phyloP scores from a whole-genome alignment of 2,888 invertebrate genomes.

The Zhuqinia jingwanae region DNA sequence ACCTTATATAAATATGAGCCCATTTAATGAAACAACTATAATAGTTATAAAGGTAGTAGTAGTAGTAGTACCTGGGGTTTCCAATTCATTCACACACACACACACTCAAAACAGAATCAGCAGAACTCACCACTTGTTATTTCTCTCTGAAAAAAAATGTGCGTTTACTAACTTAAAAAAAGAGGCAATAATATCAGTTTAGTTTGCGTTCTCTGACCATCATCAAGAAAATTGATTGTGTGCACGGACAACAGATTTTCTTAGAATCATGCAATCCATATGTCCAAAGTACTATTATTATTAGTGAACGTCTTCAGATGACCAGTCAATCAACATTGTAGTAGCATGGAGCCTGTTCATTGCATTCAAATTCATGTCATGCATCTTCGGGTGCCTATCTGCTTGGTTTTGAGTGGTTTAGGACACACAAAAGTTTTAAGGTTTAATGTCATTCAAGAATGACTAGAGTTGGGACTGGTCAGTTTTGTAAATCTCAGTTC shows the following conservation, averaged over 20 bases:
- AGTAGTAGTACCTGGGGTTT: not conserved
- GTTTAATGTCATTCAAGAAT: not conserved
- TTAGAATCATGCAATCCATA: slow-evolving; percentile 18
- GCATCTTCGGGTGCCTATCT: slow-evolving; percentile 16
- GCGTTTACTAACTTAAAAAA: too few species aligned
- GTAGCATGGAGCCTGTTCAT: slow-evolving; percentile 33
- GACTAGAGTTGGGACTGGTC: slow-evolving; percentile 4
- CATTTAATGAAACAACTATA: too few species aligned
- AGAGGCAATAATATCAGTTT: slow-evolving; percentile 1
- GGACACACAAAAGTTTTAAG: not conserved
- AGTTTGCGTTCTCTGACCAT: not conserved
- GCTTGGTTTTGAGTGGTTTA: slow-evolving; percentile 9
- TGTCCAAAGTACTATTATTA: not conserved
- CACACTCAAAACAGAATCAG: too few species aligned
- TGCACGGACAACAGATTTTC: not conserved
- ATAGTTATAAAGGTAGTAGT: too few species aligned
- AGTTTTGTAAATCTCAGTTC: slow-evolving; percentile 13
- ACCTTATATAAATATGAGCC: too few species aligned
- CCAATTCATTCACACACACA: too few species aligned
- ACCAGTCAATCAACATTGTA: slow-evolving; percentile 1
- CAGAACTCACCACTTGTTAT: not conserved
- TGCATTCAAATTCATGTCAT: slow-evolving; percentile 24
- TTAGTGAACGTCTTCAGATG: not conserved
- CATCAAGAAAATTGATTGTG: slow-evolving; percentile 9
- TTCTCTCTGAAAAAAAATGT: not conserved